A percentile compares a stretch with the other conserved stretches of the same genome.
phyloP scores from a whole-genome alignment of 2,888 invertebrate genomes.

The Drosophila pegasa region DNA sequence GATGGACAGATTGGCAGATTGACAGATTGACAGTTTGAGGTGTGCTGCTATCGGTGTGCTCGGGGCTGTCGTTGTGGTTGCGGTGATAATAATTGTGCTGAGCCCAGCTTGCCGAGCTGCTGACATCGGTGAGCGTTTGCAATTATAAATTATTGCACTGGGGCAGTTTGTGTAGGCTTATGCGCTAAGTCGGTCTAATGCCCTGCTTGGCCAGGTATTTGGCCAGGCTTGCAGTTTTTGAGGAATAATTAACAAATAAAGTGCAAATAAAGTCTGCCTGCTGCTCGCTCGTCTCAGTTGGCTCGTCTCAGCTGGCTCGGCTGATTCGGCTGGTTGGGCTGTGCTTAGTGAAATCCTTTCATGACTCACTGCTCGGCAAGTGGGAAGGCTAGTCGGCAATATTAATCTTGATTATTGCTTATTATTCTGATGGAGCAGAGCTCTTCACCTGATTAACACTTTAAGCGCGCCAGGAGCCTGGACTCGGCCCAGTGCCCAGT shows the following conservation, averaged over 20 bases:
- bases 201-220: neutral
- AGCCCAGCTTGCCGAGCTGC: constrained; percentile 23
- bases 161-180: constrained; percentile 16
- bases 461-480: constrained; percentile 19
- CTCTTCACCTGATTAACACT: constrained; percentile 52
- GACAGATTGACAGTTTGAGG: constrained; percentile 1
- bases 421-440: constrained; percentile 24
- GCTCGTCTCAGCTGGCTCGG: neutral
- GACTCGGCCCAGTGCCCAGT: constrained; percentile 9
- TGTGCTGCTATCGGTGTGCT: neutral
- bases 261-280: too few relatives aligned
- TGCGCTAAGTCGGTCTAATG: constrained; percentile 18
- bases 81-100: constrained; percentile 10
- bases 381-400: constrained; percentile 8
- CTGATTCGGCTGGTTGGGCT: constrained; percentile 1
- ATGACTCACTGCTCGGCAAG: constrained; percentile 16
- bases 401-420: constrained; percentile 29
- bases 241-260: constrained; percentile 5
- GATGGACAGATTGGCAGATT: too few relatives aligned
- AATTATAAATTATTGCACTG: constrained; percentile 35
- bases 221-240: neutral
- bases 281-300: constrained; percentile 5
- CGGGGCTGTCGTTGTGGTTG: constrained; percentile 14
- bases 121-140: constrained; percentile 38
- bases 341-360: constrained; percentile 63